Evolutionary conservation across 2,113 vertebrate species (phyloP).

Genomic region (Gnathonemus echidnorhynchus): DNA sequence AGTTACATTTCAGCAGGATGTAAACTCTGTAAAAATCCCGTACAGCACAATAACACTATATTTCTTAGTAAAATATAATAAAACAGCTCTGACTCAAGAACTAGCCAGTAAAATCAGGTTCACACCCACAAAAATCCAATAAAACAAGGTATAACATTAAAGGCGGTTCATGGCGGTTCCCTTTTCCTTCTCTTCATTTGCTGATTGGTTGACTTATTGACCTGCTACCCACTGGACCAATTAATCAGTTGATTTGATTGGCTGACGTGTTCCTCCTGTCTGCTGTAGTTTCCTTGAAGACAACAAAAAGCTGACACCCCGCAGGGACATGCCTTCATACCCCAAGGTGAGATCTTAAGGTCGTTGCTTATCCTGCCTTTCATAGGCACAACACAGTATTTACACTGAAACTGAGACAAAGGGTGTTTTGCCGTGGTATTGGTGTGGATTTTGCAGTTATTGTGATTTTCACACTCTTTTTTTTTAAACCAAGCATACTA

Average conservation of each 20-base stretch:
- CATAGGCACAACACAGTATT: background rate
- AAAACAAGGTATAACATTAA: background rate
- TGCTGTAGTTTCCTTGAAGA: conserved; percentile 73
- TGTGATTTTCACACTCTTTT: background rate
- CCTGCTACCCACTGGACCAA: background rate
- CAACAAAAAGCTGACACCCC: conserved; percentile 66
- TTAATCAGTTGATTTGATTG: background rate
- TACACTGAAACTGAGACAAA: background rate
- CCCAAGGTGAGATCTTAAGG: conserved; percentile 67
- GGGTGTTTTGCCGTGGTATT: background rate
- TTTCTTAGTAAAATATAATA: conserved; percentile 2
- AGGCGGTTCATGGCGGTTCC: background rate
- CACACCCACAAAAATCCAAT: background rate
- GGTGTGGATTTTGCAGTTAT: background rate
- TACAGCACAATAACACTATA: background rate
- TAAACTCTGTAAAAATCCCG: background rate
- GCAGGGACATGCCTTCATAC: conserved; percentile 72
- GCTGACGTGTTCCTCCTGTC: conserved; percentile 11
- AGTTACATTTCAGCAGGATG: background rate
- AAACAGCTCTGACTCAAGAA: background rate
- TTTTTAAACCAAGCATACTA: background rate
- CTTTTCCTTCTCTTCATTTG: background rate
- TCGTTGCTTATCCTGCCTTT: background rate
- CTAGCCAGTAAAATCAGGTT: background rate
- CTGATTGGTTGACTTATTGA: conserved; percentile 1